Percentiles rank a stretch among this genome's conserved stretches.
These are phyloP conservation scores for Leptopilina drosophilae DNA, from an alignment of 2,888 invertebrate genomes.

Conservation along the genomic window DNA sequence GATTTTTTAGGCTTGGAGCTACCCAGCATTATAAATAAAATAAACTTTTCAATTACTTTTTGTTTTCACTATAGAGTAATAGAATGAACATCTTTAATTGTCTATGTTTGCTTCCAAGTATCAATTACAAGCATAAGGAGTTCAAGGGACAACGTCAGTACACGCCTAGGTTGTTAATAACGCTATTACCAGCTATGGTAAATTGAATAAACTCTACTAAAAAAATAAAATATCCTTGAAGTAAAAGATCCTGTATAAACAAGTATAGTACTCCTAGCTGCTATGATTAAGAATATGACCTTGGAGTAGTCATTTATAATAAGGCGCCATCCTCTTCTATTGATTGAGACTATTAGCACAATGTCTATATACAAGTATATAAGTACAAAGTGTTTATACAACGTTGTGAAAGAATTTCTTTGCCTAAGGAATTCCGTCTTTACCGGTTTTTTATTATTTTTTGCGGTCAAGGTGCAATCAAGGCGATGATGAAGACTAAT, in stretches of 20 bases:
- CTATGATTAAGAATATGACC: slow-evolving; percentile 15
- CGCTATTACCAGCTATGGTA: slow-evolving; percentile 17
- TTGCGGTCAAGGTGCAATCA: slow-evolving; percentile 65
- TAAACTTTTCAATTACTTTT: neutral
- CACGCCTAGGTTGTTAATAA: slow-evolving; percentile 33
- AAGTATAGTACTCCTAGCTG: neutral
- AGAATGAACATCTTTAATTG: neutral
- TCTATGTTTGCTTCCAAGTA: slow-evolving; percentile 10
- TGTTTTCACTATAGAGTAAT: neutral
- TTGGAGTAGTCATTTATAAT: slow-evolving; percentile 23
- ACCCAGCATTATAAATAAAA: neutral
- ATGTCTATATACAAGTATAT: neutral
- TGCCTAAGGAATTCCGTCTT: slow-evolving; percentile 48
- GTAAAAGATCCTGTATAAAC: neutral
- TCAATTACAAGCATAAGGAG: slow-evolving; percentile 24
- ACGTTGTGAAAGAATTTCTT: slow-evolving; percentile 62
- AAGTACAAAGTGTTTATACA: slow-evolving; percentile 39
- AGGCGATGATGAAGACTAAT: slow-evolving; percentile 2
- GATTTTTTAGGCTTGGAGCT: no score
- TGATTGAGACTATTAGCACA: slow-evolving; percentile 6
- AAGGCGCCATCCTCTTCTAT: slow-evolving; percentile 51
- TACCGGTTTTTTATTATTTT: slow-evolving; percentile 49
- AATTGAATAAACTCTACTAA: slow-evolving; percentile 7
- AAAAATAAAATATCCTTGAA: slow-evolving; percentile 30
- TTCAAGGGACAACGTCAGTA: slow-evolving; percentile 24